phyloP scores from a whole-genome alignment of 2,797 vertebrate species.

The Sebastes cheni region DNA sequence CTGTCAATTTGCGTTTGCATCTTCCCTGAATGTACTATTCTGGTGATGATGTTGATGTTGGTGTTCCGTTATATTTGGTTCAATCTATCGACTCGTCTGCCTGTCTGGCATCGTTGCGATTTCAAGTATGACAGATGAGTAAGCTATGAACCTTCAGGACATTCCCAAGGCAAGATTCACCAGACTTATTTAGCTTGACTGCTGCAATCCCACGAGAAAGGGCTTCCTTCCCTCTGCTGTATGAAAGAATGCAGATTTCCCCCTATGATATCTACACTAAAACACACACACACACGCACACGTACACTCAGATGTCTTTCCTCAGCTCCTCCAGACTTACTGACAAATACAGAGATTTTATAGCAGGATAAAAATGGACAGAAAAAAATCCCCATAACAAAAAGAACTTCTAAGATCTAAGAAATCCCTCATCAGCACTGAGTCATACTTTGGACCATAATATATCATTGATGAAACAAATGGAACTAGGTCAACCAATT shows the following conservation, averaged over 20 bases:
- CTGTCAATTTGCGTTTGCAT: constrained; percentile 20
- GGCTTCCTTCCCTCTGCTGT: not conserved
- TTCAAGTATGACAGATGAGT: constrained; percentile 29
- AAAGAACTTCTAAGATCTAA: not conserved
- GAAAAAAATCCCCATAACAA: not conserved
- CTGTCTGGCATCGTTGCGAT: not conserved
- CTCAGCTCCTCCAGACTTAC: not conserved
- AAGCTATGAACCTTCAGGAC: constrained; percentile 22
- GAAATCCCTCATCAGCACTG: not conserved
- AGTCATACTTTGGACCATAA: not conserved
- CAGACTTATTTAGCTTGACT: constrained; percentile 20
- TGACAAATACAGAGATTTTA: not conserved
- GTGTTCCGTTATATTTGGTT: constrained; percentile 6
- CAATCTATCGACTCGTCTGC: not conserved
- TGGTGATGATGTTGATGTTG: constrained; percentile 27
- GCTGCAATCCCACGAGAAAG: not conserved
- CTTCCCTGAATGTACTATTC: not conserved
- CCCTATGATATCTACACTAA: not conserved
- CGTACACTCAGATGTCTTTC: not conserved
- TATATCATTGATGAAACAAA: not conserved
- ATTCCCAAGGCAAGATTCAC: constrained; percentile 16
- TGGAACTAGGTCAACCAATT: not conserved
- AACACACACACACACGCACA: not conserved
- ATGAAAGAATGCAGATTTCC: constrained; percentile 3
- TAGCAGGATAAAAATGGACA: not conserved